Base-by-base conservation (phyloP, 1,140 invertebrate genomes). In the Conus ventricosus region DNA sequence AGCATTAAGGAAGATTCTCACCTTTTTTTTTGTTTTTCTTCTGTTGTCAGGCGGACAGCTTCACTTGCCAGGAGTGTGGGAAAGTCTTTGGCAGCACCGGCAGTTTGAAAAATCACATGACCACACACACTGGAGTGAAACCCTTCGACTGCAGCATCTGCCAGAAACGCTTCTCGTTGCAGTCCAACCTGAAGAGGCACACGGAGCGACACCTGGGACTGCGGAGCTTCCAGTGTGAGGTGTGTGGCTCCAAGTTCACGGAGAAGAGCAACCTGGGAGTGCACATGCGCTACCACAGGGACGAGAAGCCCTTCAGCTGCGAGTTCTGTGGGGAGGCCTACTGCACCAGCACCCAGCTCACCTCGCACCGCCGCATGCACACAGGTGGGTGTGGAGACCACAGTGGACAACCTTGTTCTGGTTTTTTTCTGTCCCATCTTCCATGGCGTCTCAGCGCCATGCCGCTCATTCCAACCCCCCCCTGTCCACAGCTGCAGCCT, bases 271-370 rank as follows among this genome's bases (percentile, higher is more conserved):
- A 97, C 5, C 95, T 98, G 15, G 98, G 99, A 96, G 99, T 99
- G 93, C 92, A 92, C 83, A 78, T 86, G 57, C 88, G 90, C 67
- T 91, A 89, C 15, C 97, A 96, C 91, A 97, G 97, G 5, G 97
- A 97, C 0, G 97, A 98, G 94, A 97, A 98, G 94, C 98, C 98
- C 17, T 98, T 97, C 92, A 96, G 96, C 53, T 98, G 98, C 94
- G 97, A 98, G 96, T 97, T 97, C 80, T 98, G 98, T 95, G 98
- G 97, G 2, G 78, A 82, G 53, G 78, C 23, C 0, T 89, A 82
- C 60, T 75, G 60, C 17, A 51, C 71, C 27, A 82, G 27, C 15
- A 80, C 55, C 20, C 83, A 54, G 4, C 51, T 89, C 8, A 76
- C 82, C 4, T 71, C 71, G 10, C 88, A 89, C 78, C 27, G 63